Evolutionary conservation across 2,797 vertebrate species (phyloP).

Genomic region (Cichlasoma orientale): DNA sequence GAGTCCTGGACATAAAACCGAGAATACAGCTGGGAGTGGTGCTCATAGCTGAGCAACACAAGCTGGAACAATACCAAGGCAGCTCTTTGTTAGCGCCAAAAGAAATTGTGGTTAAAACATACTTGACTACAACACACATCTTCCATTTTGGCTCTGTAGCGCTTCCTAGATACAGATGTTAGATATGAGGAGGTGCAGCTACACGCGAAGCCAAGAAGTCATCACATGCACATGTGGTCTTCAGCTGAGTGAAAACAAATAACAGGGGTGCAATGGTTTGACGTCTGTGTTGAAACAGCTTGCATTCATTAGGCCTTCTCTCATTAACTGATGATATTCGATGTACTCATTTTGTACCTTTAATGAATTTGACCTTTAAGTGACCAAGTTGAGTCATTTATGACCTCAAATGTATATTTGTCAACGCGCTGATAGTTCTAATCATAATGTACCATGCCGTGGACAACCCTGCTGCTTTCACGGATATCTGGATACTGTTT

Average conservation of each 20-base stretch:
- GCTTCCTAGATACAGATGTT: neutral
- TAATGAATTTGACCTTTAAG: neutral
- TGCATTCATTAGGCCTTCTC: neutral
- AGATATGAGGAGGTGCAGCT: neutral
- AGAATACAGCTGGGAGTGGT: neutral
- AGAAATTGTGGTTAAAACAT: neutral
- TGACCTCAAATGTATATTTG: neutral
- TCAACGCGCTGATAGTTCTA: neutral
- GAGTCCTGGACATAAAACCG: neutral
- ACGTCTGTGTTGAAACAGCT: neutral
- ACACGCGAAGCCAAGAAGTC: constrained; percentile 25
- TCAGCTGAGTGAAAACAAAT: neutral
- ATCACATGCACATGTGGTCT: constrained; percentile 18
- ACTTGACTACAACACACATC: neutral
- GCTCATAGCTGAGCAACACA: neutral
- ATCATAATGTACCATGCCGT: neutral
- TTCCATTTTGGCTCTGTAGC: neutral
- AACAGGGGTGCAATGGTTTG: neutral
- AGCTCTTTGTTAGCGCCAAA: neutral
- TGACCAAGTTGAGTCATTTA: neutral
- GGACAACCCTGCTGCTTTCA: neutral
- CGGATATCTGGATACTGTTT: neutral
- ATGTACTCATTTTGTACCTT: neutral
- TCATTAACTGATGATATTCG: rapidly evolving
- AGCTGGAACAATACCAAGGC: neutral